phyloP scores from a whole-genome alignment of 1,140 invertebrate species.

The Magallana ariakensis region DNA sequence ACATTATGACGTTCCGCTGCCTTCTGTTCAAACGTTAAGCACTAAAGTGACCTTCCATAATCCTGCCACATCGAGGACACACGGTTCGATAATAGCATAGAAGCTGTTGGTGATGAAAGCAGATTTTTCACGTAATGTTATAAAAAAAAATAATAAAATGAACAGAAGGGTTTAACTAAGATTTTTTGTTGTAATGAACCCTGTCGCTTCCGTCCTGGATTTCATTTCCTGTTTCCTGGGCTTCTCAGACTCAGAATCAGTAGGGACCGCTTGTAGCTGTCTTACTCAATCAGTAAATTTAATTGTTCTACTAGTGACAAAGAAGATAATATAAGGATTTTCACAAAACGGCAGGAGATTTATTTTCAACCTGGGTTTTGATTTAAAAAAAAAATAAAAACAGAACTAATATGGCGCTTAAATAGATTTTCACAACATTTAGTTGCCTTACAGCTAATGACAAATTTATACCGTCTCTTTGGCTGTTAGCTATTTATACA shows the following conservation, averaged over 20 bases:
- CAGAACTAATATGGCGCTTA: too few relatives aligned
- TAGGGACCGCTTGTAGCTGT: too few relatives aligned
- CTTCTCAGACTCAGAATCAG: neutral
- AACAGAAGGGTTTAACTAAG: neutral
- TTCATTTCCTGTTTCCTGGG: neutral
- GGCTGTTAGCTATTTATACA: too few relatives aligned
- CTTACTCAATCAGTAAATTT: too few relatives aligned
- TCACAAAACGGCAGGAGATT: too few relatives aligned
- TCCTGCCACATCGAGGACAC: constrained; percentile 16
- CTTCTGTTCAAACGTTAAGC: neutral
- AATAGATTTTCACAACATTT: too few relatives aligned
- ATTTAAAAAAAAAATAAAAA: too few relatives aligned
- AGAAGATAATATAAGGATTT: too few relatives aligned
- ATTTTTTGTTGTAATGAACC: neutral
- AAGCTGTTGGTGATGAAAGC: neutral
- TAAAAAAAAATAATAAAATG: neutral
- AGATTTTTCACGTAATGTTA: neutral
- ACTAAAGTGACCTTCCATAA: neutral
- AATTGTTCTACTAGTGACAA: too few relatives aligned
- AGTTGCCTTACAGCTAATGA: too few relatives aligned
- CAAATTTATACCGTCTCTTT: too few relatives aligned
- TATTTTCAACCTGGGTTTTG: too few relatives aligned
- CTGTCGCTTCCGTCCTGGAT: neutral
- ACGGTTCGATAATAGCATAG: neutral
- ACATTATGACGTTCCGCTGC: neutral